Evolutionary conservation across 2,113 vertebrate species (phyloP).

Genomic region (Hystrix brachyura): DNA sequence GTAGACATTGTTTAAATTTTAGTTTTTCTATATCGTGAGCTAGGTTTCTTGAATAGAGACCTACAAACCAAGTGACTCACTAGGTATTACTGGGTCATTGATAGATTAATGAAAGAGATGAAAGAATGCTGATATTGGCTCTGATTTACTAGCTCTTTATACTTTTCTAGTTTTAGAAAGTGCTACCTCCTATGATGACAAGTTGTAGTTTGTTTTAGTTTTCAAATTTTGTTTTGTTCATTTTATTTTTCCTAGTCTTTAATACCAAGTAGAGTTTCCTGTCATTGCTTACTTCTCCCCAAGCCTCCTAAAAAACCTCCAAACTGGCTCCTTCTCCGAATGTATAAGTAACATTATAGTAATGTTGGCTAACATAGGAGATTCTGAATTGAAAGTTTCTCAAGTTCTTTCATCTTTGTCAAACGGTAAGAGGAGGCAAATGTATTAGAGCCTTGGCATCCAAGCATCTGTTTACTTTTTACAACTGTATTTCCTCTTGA

Average conservation of each 20-base stretch:
- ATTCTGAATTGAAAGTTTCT: neutral
- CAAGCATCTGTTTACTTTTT: slow-evolving; percentile 3
- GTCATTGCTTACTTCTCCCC: neutral
- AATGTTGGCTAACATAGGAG: neutral
- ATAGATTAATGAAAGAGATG: neutral
- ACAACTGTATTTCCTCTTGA: neutral
- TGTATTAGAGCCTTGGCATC: neutral
- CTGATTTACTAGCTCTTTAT: neutral
- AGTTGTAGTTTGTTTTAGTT: neutral
- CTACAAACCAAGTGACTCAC: neutral
- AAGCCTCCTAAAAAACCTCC: slow-evolving; percentile 3
- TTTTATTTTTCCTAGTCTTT: neutral
- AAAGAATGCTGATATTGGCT: neutral
- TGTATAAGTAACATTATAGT: neutral
- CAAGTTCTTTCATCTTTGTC: slow-evolving; percentile 22
- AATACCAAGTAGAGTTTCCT: slow-evolving; percentile 11
- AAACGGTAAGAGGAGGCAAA: neutral
- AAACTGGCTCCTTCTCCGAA: neutral
- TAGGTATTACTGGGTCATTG: neutral
- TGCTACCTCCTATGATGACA: neutral
- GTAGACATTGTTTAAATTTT: neutral
- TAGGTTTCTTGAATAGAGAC: slow-evolving; percentile 23
- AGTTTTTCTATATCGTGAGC: slow-evolving; percentile 7
- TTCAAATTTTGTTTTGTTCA: slow-evolving; percentile 22
- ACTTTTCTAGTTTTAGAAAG: neutral